These are phyloP conservation scores for Coelogynopora nodosa DNA, from an alignment of 2,888 invertebrate species.

Conservation along the genomic window DNA sequence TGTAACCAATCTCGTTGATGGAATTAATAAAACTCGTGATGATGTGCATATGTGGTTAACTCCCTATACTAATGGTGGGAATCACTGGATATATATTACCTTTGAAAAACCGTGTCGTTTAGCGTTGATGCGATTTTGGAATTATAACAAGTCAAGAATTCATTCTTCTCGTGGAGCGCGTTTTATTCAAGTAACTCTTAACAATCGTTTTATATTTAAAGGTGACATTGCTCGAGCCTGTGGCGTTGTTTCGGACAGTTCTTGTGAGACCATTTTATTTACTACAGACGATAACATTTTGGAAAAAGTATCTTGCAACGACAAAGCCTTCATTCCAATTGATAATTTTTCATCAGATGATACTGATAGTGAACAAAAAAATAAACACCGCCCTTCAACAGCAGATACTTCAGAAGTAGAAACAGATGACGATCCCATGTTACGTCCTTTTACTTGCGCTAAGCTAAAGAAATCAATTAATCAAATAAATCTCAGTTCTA, in stretches of 20 bases:
- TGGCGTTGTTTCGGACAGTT: conserved; percentile 65
- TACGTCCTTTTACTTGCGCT: conserved; percentile 19
- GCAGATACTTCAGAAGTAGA: conserved; percentile 6
- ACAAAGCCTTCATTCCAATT: not conserved
- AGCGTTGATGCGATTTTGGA: conserved; percentile 73
- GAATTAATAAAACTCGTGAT: conserved; percentile 72
- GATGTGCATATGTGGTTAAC: conserved; percentile 75
- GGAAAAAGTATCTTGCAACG: conserved; percentile 65
- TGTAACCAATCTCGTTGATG: conserved; percentile 69
- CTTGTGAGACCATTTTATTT: conserved; percentile 76
- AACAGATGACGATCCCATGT: not conserved
- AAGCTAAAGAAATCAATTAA: conserved; percentile 15
- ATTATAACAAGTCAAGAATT: conserved; percentile 81
- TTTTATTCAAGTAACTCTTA: conserved; percentile 70
- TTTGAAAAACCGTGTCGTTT: conserved; percentile 66
- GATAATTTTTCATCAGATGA: not conserved
- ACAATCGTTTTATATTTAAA: conserved; percentile 70
- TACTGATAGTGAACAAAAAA: not conserved
- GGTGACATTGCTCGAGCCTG: conserved; percentile 78
- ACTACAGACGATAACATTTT: conserved; percentile 74
- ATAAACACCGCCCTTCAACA: not conserved
- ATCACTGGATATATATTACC: conserved; percentile 67
- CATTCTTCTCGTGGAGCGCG: conserved; percentile 76
- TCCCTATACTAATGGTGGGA: conserved; percentile 67
- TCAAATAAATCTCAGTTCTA: not conserved